These are phyloP conservation scores for Synergus gifuensis DNA, from an alignment of 2,888 invertebrate species.

Conservation along the genomic window DNA sequence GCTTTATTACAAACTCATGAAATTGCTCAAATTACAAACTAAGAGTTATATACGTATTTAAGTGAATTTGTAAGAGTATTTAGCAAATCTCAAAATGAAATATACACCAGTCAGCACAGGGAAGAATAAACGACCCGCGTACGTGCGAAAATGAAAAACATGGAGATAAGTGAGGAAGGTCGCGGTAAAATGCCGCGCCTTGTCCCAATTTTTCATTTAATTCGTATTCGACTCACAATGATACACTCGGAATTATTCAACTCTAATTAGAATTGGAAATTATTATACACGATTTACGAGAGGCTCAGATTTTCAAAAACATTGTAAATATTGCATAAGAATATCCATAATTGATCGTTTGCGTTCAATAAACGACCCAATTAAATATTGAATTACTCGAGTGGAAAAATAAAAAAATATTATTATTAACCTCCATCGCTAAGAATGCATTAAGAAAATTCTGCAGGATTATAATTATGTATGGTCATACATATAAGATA, in stretches of 20 bases:
- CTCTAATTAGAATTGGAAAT: background rate
- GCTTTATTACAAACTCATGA: background rate
- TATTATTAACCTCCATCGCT: background rate
- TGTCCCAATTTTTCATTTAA: constrained; percentile 8
- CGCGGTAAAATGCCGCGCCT: background rate
- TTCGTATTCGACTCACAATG: background rate
- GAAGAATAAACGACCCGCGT: background rate
- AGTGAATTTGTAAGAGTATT: background rate
- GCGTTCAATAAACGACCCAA: background rate
- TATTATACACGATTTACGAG: background rate
- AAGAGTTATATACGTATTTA: background rate
- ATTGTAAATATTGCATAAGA: background rate
- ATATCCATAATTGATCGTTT: background rate
- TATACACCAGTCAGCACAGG: background rate
- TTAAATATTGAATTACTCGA: background rate
- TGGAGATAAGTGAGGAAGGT: constrained; percentile 11
- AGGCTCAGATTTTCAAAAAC: background rate
- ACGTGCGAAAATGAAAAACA: constrained; percentile 17
- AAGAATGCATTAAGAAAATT: background rate
- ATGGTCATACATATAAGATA: background rate
- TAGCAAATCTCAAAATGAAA: background rate
- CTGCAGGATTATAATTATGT: background rate
- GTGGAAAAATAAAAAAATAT: background rate
- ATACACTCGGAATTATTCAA: background rate
- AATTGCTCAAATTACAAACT: background rate